Percentiles rank a stretch among this genome's conserved stretches.
These are phyloP conservation scores for Polyodon spathula DNA, from an alignment of 2,113 vertebrate genomes.

Conservation along the genomic window DNA sequence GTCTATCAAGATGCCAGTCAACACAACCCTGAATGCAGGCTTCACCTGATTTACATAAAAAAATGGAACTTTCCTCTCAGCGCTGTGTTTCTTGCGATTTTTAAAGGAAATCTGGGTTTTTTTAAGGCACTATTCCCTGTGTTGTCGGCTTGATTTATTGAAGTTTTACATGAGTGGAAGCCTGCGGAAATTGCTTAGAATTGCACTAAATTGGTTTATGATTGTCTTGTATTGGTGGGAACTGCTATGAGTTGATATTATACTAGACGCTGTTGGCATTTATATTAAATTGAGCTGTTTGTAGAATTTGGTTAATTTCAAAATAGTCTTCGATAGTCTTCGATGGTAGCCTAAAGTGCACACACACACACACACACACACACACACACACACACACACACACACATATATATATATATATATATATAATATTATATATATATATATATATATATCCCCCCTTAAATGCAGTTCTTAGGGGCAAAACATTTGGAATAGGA, in stretches of 20 bases:
- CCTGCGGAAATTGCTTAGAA: slow-evolving; percentile 69
- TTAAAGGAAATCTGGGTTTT: slow-evolving; percentile 50
- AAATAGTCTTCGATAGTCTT: slow-evolving; percentile 6
- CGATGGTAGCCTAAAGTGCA: slow-evolving; percentile 2
- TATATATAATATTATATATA: too few species aligned
- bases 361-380: too few species aligned
- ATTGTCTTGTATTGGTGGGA: slow-evolving; percentile 57
- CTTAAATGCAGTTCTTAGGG: not conserved
- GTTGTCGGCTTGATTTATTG: slow-evolving; percentile 69
- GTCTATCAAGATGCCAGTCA: too few species aligned
- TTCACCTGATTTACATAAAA: not conserved
- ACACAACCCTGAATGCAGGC: too few species aligned
- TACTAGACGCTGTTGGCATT: slow-evolving; percentile 53
- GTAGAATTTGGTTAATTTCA: slow-evolving; percentile 52
- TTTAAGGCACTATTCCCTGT: slow-evolving; percentile 62
- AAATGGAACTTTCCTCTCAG: slow-evolving; percentile 37
- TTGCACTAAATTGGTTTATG: slow-evolving; percentile 71
- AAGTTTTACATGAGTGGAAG: slow-evolving; percentile 64
- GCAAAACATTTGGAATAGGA: too few species aligned
- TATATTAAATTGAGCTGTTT: slow-evolving; percentile 64
- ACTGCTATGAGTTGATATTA: slow-evolving; percentile 58
- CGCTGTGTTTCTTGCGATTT: slow-evolving; percentile 27
- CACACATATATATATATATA: too few species aligned
- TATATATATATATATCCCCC: too few species aligned
- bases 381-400: too few species aligned